Evolutionary conservation across 2,888 invertebrate genomes (phyloP).

Genomic region (Rutpela maculata): DNA sequence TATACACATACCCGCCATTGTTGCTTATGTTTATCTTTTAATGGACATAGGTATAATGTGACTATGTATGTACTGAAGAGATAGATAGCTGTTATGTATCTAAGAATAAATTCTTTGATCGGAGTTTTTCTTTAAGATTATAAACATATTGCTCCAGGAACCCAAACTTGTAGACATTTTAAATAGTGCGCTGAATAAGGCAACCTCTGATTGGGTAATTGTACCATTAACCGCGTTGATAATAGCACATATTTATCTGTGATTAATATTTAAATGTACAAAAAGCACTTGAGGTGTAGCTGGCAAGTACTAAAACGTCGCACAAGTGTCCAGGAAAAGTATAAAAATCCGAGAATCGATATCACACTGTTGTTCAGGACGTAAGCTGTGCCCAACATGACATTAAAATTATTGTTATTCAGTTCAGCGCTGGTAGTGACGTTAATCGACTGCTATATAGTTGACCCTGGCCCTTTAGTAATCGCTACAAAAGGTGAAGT

Average conservation of each 20-base stretch:
- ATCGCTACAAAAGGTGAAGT: constrained; percentile 79
- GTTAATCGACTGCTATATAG: constrained; percentile 47
- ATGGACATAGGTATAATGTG: no score
- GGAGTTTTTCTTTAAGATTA: no score
- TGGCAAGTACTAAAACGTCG: background rate
- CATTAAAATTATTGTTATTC: constrained; percentile 3
- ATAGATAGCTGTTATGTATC: no score
- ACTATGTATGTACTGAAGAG: no score
- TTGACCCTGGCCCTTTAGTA: constrained; percentile 75
- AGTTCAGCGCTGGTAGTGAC: constrained; percentile 9
- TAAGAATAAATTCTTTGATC: no score
- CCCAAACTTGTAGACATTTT: background rate
- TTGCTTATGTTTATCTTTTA: no score
- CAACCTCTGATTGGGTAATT: constrained; percentile 20
- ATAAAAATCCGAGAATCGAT: background rate
- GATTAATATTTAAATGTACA: constrained; percentile 17
- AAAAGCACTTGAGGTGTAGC: constrained; percentile 11
- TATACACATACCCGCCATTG: no score
- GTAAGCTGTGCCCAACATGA: background rate
- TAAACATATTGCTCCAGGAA: no score
- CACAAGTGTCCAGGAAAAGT: background rate
- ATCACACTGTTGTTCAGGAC: constrained; percentile 1
- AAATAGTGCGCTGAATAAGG: constrained; percentile 10
- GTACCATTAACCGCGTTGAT: background rate
- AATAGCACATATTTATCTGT: constrained; percentile 3